A percentile compares a stretch with the other conserved stretches of the same genome.
Evolutionary conservation across 2,113 vertebrate species (phyloP).

Genomic region (Anguilla japonica): DNA sequence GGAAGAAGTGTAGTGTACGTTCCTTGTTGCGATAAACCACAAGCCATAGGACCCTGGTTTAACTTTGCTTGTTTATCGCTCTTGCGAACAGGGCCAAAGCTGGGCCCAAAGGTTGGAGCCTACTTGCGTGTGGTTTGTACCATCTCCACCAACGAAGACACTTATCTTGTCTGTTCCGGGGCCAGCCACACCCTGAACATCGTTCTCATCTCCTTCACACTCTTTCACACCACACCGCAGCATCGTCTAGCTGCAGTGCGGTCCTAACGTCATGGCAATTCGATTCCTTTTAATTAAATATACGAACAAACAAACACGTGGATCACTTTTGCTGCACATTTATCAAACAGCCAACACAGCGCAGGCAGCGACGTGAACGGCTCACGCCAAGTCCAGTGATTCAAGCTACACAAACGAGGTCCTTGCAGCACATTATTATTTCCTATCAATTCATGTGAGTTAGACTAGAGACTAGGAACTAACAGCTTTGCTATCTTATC

Average conservation of each 20-base stretch:
- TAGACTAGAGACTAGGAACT: not conserved
- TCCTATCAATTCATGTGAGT: conserved; percentile 43
- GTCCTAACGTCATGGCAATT: conserved; percentile 35
- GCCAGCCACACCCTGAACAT: not conserved
- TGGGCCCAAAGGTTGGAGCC: not conserved
- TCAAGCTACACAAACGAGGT: conserved; percentile 37
- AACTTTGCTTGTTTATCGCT: not conserved
- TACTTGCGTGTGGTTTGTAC: not conserved
- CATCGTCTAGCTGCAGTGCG: conserved; percentile 34
- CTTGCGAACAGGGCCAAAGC: not conserved
- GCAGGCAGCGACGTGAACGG: conserved; percentile 41
- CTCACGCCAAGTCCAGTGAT: conserved; percentile 42
- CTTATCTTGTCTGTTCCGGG: not conserved
- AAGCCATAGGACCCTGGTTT: not conserved
- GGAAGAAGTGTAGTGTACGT: not conserved
- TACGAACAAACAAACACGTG: conserved; percentile 51
- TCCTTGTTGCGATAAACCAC: not conserved
- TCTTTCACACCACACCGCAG: conserved; percentile 16
- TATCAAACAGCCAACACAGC: conserved; percentile 46
- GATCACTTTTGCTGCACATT: conserved; percentile 51
- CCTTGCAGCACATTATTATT: conserved; percentile 48
- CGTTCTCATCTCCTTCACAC: conserved; percentile 42
- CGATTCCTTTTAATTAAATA: conserved; percentile 27
- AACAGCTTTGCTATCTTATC: not conserved
- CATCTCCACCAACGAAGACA: conserved; percentile 5